Conservation (phyloP, 2,797 vertebrate genomes). For the Hipposideros larvatus region DNA sequence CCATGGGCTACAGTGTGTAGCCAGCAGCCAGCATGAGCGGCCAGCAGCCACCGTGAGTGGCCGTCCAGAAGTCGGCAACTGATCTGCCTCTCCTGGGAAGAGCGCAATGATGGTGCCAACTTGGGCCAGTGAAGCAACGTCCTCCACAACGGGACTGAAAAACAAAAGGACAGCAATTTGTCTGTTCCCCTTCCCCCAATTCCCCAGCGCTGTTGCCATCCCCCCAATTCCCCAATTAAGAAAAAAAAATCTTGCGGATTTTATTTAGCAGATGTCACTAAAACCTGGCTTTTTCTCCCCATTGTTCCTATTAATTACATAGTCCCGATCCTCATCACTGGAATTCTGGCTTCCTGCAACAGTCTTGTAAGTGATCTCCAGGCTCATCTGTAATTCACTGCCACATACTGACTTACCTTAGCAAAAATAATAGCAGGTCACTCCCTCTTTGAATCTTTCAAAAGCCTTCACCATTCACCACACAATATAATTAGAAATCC, state of each 20-base stretch:
- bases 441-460: not conserved
- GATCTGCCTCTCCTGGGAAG: no score
- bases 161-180: no score
- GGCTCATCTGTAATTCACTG: not conserved
- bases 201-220: no score
- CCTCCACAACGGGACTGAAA: no score
- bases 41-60: no score
- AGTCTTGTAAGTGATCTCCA: not conserved
- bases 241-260: not conserved
- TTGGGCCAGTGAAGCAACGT: no score
- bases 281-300: not conserved
- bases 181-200: no score
- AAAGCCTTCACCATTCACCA: not conserved
- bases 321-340: not conserved
- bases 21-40: no score
- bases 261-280: not conserved
- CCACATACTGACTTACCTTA: not conserved
- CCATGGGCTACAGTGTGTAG: no score
- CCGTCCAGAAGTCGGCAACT: no score
- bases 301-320: not conserved
- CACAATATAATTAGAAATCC: not conserved
- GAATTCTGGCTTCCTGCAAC: not conserved
- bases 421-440: not conserved
- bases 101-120: no score
- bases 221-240: no score